phyloP scores from a whole-genome alignment of 92 coral and sea anemone genomes.

The Chrysogorgia sp. region DNA sequence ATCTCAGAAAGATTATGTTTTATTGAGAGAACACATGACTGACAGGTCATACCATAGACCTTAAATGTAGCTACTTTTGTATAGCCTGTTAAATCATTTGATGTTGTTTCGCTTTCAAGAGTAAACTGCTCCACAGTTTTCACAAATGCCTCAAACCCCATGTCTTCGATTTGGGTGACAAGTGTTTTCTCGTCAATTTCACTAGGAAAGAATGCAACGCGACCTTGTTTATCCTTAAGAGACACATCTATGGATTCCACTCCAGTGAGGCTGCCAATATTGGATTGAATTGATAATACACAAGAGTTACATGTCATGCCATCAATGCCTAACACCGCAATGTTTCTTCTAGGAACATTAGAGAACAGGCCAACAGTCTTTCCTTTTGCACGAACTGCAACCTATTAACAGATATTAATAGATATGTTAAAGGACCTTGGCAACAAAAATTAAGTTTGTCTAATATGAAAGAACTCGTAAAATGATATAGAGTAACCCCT shows the following conservation, averaged over 20 bases:
- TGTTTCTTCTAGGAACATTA: conserved; percentile 29
- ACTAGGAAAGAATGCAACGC: conserved; percentile 74
- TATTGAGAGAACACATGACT: conserved; percentile 38
- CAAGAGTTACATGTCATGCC: conserved; percentile 99
- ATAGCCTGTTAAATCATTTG: conserved; percentile 1
- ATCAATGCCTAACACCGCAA: conserved; percentile 73
- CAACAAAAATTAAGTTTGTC: too few relatives aligned
- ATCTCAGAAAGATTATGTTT: conserved; percentile 19
- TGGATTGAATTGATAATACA: conserved; percentile 77
- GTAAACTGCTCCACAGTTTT: conserved; percentile 57
- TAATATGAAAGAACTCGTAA: too few relatives aligned
- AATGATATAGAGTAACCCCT: too few relatives aligned
- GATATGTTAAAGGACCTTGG: too few relatives aligned
- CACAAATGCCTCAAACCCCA: conserved; percentile 88
- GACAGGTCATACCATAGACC: conserved; percentile 33
- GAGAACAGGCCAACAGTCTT: conserved; percentile 52
- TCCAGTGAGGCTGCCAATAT: conserved; percentile 67
- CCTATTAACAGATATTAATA: too few relatives aligned
- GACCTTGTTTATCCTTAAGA: conserved; percentile 72
- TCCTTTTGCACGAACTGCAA: conserved; percentile 72
- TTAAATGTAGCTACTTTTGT: conserved; percentile 22
- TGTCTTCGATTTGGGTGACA: conserved; percentile 82
- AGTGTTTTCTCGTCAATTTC: conserved; percentile 75
- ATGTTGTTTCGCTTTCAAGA: conserved; percentile 6
- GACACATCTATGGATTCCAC: conserved; percentile 80